phyloP scores from a whole-genome alignment of 92 coral and sea anemone species.

The Zoanthus gigantus region DNA sequence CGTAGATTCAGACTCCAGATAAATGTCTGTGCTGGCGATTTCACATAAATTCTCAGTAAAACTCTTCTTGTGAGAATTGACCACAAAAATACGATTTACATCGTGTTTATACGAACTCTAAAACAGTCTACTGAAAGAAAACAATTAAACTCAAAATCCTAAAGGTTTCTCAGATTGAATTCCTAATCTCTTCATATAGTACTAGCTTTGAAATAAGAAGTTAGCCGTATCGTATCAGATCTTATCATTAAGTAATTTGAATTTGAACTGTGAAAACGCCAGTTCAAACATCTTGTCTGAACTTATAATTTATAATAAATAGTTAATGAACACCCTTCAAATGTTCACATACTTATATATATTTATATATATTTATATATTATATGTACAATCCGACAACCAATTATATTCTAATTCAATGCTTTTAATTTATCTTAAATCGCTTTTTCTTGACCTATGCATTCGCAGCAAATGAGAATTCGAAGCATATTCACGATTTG shows the following conservation, averaged over 20 bases:
- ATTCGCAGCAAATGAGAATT: constrained; percentile 4
- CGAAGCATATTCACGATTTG: background rate
- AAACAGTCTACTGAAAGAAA: background rate
- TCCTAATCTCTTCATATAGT: background rate
- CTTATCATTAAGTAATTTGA: too few relatives aligned
- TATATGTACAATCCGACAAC: constrained; percentile 37
- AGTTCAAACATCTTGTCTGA: constrained; percentile 23
- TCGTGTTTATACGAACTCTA: background rate
- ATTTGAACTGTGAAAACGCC: constrained; percentile 9
- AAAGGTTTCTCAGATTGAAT: background rate
- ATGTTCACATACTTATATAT: constrained; percentile 13
- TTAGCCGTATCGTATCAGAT: too few relatives aligned
- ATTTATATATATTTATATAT: constrained; percentile 24
- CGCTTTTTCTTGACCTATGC: constrained; percentile 18
- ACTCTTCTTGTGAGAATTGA: background rate
- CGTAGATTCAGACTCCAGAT: background rate
- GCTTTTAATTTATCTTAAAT: constrained; percentile 25
- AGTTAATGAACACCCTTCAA: constrained; percentile 24
- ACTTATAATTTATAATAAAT: constrained; percentile 43
- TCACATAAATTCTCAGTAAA: background rate
- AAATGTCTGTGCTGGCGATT: constrained; percentile 20
- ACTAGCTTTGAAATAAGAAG: background rate
- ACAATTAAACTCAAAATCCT: background rate
- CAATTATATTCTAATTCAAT: constrained; percentile 15
- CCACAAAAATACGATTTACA: background rate